Conservation (phyloP, 1,140 invertebrate genomes). For the Thaumetopoea pityocampa region DNA sequence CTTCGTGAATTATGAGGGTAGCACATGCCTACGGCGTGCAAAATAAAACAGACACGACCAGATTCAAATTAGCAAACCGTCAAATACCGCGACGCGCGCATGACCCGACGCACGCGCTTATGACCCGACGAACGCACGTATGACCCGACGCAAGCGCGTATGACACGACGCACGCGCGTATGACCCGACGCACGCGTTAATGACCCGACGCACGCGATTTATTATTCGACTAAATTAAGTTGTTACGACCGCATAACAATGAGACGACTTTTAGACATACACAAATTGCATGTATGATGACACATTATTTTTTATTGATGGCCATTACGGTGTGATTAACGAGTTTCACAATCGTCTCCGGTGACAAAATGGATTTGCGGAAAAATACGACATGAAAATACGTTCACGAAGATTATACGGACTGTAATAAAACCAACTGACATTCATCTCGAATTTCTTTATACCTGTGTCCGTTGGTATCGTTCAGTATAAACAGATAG, state of each 20-base stretch:
- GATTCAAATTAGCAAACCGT: slow-evolving; percentile 17
- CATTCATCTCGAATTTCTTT: slow-evolving; percentile 29
- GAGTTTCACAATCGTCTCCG: slow-evolving; percentile 10
- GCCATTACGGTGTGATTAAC: slow-evolving; percentile 24
- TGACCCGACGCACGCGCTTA: slow-evolving; percentile 35
- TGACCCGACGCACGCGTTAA: slow-evolving; percentile 10
- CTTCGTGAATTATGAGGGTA: slow-evolving; percentile 59
- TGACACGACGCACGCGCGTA: slow-evolving; percentile 30
- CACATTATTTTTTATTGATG: slow-evolving; percentile 36
- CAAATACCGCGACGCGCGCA: slow-evolving; percentile 12
- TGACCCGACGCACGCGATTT: slow-evolving; percentile 35
- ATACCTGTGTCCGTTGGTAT: slow-evolving; percentile 32
- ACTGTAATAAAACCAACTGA: slow-evolving; percentile 23
- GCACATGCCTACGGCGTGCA: slow-evolving; percentile 21
- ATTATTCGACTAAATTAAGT: slow-evolving; percentile 41
- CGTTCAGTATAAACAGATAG: slow-evolving; percentile 52
- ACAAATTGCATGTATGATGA: slow-evolving; percentile 30
- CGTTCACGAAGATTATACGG: slow-evolving; percentile 5
- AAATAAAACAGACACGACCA: slow-evolving; percentile 45
- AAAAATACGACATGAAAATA: slow-evolving; percentile 10
- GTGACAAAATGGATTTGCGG: slow-evolving; percentile 10
- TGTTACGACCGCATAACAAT: slow-evolving; percentile 32
- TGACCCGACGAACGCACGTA: slow-evolving; percentile 30
- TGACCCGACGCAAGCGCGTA: slow-evolving; percentile 5
- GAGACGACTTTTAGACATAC: slow-evolving; percentile 28